Percentiles rank a stretch among this genome's conserved stretches.
These are phyloP conservation scores for Chesias legatella DNA, from an alignment of 2,888 invertebrate species.

Conservation along the genomic window DNA sequence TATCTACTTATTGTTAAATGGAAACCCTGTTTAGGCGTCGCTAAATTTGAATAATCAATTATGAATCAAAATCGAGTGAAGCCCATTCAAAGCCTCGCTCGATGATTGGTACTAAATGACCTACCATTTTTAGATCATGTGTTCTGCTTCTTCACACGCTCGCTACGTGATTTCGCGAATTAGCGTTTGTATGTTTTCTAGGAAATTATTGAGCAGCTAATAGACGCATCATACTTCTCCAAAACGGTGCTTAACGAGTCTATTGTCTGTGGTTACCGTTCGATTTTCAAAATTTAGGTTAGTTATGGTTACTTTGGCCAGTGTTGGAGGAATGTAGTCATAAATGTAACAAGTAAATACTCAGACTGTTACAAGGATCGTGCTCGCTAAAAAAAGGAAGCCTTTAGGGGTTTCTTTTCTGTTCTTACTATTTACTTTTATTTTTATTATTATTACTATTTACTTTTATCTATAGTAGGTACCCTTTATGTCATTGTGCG, in stretches of 20 bases:
- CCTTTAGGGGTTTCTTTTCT: no score
- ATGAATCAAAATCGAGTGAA: slow-evolving; percentile 11
- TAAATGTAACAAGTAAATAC: no score
- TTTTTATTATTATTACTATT: no score
- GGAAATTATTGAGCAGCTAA: slow-evolving; percentile 67
- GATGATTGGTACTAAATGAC: slow-evolving; percentile 29
- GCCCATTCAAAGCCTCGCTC: slow-evolving; percentile 8
- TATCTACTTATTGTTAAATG: no score
- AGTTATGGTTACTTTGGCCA: slow-evolving; percentile 12
- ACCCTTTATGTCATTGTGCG: no score
- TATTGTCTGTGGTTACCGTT: slow-evolving; percentile 25
- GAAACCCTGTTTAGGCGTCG: no score
- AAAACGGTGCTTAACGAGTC: slow-evolving; percentile 36
- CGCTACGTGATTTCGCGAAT: slow-evolving; percentile 58
- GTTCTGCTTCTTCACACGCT: slow-evolving; percentile 37
- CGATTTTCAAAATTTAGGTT: slow-evolving; percentile 19
- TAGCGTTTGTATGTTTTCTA: slow-evolving; percentile 56
- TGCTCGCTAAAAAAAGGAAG: no score
- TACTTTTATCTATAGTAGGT: no score
- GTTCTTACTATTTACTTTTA: no score
- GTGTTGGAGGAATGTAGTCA: neutral
- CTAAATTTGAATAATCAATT: neutral
- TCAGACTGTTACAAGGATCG: no score
- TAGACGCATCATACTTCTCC: slow-evolving; percentile 61
- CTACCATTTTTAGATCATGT: slow-evolving; percentile 17